These are phyloP conservation scores for Dinocampus coccinellae DNA, from an alignment of 2,888 invertebrate species.

Conservation along the genomic window DNA sequence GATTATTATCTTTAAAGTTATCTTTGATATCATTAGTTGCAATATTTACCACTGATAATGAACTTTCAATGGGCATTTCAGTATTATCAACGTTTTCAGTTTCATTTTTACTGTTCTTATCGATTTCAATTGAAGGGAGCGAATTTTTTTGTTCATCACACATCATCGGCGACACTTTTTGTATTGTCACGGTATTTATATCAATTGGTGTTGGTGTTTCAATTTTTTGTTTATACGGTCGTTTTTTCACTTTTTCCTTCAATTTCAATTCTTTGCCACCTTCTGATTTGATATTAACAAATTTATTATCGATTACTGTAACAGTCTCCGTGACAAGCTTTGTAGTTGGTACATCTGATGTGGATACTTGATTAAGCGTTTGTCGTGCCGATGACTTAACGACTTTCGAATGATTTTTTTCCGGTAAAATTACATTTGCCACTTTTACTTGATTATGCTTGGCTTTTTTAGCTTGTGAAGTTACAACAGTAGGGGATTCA, in stretches of 20 bases:
- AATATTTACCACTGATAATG: background rate
- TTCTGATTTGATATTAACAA: slow-evolving; percentile 60
- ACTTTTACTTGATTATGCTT: background rate
- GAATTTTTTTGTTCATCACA: slow-evolving; percentile 15
- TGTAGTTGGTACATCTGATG: background rate
- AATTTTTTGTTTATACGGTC: slow-evolving; percentile 1
- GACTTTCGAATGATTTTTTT: background rate
- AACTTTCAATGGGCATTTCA: background rate
- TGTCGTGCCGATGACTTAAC: background rate
- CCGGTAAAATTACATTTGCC: background rate
- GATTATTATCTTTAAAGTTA: background rate
- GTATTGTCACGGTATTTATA: background rate
- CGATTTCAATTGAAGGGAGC: background rate
- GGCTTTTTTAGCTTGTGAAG: background rate
- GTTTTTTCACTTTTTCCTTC: slow-evolving; percentile 45
- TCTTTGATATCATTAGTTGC: background rate
- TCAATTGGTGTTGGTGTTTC: background rate
- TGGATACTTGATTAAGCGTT: background rate
- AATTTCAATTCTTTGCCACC: slow-evolving; percentile 59
- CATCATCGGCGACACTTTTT: slow-evolving; percentile 7
- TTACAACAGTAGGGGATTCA: background rate
- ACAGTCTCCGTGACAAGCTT: background rate
- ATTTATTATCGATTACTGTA: slow-evolving; percentile 45
- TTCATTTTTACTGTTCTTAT: background rate
- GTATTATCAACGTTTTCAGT: background rate